A percentile compares a stretch with the other conserved stretches of the same genome.
phyloP scores from a whole-genome alignment of 2,888 invertebrate species.

The Parascotia fuliginaria region DNA sequence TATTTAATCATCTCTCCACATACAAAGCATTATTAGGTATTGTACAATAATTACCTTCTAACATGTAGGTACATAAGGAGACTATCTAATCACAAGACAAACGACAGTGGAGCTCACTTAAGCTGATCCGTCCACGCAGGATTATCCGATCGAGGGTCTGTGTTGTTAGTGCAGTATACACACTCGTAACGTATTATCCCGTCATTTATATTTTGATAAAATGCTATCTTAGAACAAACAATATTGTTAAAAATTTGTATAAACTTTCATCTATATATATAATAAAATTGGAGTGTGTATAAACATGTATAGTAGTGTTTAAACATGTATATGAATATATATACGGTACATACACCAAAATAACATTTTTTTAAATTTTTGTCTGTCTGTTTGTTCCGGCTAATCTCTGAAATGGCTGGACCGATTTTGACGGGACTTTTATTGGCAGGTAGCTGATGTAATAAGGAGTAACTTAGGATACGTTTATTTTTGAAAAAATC shows the following conservation, averaged over 20 bases:
- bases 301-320: too few relatives aligned
- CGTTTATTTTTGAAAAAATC: too few relatives aligned
- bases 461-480: too few relatives aligned
- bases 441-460: too few relatives aligned
- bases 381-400: too few relatives aligned
- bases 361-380: too few relatives aligned
- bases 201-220: conserved; percentile 21
- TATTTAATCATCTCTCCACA: not conserved
- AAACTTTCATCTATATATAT: too few relatives aligned
- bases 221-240: conserved; percentile 9
- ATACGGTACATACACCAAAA: too few relatives aligned
- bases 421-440: too few relatives aligned
- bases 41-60: conserved; percentile 29
- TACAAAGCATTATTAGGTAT: conserved; percentile 14
- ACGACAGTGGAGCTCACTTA: conserved; percentile 50
- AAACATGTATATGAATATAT: too few relatives aligned
- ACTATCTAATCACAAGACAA: conserved; percentile 51
- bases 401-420: too few relatives aligned
- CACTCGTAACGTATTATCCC: conserved; percentile 27
- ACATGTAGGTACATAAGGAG: conserved; percentile 15
- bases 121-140: conserved; percentile 49
- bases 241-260: conserved; percentile 5
- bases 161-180: conserved; percentile 24
- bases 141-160: conserved; percentile 41
- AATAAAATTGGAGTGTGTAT: too few relatives aligned